These are phyloP conservation scores for Onychomys arenicola DNA, from an alignment of 2,797 vertebrate genomes.

Conservation along the genomic window DNA sequence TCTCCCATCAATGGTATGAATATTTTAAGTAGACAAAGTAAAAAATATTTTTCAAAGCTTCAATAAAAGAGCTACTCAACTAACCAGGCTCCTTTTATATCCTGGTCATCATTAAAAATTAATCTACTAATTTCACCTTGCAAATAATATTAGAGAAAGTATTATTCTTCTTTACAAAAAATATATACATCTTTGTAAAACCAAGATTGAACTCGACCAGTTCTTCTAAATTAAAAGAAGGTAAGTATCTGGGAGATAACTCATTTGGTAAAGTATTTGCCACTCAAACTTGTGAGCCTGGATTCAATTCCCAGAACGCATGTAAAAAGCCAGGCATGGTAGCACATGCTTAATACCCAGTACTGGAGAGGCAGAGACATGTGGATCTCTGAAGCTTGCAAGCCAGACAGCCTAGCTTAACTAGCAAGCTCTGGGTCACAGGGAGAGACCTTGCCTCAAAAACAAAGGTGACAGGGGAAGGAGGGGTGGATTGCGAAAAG, in stretches of 20 bases:
- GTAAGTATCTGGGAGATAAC: background rate
- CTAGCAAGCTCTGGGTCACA: background rate
- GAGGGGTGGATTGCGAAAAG: background rate
- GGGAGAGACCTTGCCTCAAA: background rate
- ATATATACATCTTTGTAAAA: background rate
- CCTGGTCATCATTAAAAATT: slow-evolving; percentile 79
- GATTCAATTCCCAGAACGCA: background rate
- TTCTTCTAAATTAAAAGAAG: slow-evolving; percentile 56
- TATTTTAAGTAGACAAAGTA: slow-evolving; percentile 83
- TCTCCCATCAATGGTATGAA: slow-evolving; percentile 78
- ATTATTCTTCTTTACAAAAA: background rate
- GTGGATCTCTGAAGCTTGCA: too few species aligned
- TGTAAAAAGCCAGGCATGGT: background rate
- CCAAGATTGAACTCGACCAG: background rate
- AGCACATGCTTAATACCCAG: background rate
- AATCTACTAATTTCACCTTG: slow-evolving; percentile 75
- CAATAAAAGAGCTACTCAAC: slow-evolving; percentile 67
- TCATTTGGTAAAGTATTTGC: background rate
- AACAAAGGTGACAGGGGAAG: background rate
- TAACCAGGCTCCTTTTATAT: slow-evolving; percentile 70
- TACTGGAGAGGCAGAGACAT: background rate
- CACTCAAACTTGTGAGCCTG: background rate
- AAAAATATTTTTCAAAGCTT: slow-evolving; percentile 77
- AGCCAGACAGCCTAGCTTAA: background rate
- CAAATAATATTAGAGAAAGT: slow-evolving; percentile 66